A percentile compares a stretch with the other conserved stretches of the same genome.
Evolutionary conservation across 2,797 vertebrate species (phyloP).

Genomic region (Cossypha polioptera): DNA sequence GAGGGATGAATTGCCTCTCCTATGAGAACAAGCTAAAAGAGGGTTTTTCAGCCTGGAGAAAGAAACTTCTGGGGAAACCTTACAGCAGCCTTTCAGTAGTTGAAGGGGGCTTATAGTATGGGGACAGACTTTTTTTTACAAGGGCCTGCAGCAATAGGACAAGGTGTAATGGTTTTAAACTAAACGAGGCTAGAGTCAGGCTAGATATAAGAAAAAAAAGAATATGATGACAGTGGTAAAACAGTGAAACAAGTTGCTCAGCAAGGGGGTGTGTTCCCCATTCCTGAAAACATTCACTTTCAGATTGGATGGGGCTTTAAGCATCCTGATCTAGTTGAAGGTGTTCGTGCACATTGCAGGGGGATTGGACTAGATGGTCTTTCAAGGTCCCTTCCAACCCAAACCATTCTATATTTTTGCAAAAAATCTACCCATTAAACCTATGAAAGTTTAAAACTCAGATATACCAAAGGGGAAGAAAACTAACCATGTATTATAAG

Average conservation of each 20-base stretch:
- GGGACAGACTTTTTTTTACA: not conserved
- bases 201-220: not conserved
- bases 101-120: not conserved
- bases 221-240: not conserved
- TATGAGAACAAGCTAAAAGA: not conserved
- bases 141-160: not conserved
- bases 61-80: not conserved
- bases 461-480: not conserved
- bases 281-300: not conserved
- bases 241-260: not conserved
- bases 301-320: not conserved
- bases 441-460: not conserved
- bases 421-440: not conserved
- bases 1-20: not conserved
- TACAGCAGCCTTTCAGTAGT: not conserved
- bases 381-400: not conserved
- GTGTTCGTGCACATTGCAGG: not conserved
- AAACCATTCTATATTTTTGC: not conserved
- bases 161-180: not conserved
- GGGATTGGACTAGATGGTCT: not conserved
- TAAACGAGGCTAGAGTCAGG: not conserved
- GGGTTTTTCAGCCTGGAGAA: not conserved
- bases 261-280: not conserved
- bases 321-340: not conserved
- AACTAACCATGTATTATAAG: not conserved